Base-by-base conservation (phyloP, 2,113 vertebrate species). In the Oreamnos americanus region DNA sequence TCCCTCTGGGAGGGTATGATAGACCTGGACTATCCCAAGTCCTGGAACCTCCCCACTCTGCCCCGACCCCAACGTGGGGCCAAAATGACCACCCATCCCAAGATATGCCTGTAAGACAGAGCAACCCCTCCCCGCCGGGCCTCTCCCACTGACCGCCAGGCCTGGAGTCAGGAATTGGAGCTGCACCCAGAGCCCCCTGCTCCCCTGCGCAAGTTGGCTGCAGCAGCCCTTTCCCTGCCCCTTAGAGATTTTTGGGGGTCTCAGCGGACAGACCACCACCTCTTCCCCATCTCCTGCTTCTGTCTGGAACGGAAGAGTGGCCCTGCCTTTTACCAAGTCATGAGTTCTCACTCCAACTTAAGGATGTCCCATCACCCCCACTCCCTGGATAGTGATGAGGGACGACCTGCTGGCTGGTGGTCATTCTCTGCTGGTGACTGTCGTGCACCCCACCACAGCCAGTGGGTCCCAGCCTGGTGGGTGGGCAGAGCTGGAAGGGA, bases 181-280 rank as follows among this genome's bases (percentile, higher is more conserved):
- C 64, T 1, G 49, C 43, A 9, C 4, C 2, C 0, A 12, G 4
- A 36, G 23, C 1, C 47, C 11, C 6, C 26, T 14, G 1, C 4
- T n/a, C 25, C 11, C 55, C 28, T 21, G 17, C 5, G 5, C 15
- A 23, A 55, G 26, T 16, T 3, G 2, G 6, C 6, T 28, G 57
- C 28, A 76, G 45, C 25, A 39, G 33, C 39, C 39, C 30, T 36
- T 39, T 13, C 62, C 55, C n/a, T 14, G 33, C 7, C 49, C 25
- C 1, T 0, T 25, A 28, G 57, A n/a, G 51, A 25, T 15, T 57
- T 12, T 57, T 21, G 0, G 21, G 25, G 23, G 53, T 58, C 58
- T n/a, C 13, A 0, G n/a, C 9, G 62, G 43, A 43, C 45, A 85
- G 58, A 39, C 47, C 21, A 1, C 0, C 0, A 39, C 14, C 21